Evolutionary conservation across 2,888 invertebrate genomes (phyloP).

Genomic region (Andrena minutula): DNA sequence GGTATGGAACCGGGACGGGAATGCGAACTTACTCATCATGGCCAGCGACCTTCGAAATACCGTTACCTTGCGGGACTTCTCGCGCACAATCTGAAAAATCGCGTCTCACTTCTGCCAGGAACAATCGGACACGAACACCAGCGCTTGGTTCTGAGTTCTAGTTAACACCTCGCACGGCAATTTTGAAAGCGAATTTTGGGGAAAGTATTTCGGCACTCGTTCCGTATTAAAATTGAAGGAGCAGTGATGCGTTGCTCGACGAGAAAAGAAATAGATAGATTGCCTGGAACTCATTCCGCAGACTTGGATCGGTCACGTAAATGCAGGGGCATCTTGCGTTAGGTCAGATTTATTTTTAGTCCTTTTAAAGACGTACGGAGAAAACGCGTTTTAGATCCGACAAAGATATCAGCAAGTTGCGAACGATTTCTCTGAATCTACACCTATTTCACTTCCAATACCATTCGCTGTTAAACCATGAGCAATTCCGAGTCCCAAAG

Average conservation of each 20-base stretch:
- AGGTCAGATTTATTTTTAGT: slow-evolving; percentile 62
- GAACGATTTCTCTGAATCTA: background rate
- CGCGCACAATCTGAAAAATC: slow-evolving; percentile 38
- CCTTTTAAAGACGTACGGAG: slow-evolving; percentile 28
- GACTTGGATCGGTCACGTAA: background rate
- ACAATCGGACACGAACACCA: background rate
- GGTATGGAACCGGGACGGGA: slow-evolving; percentile 34
- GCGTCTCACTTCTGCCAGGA: slow-evolving; percentile 8
- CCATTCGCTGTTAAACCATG: background rate
- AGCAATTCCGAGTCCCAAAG: background rate
- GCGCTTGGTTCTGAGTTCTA: background rate
- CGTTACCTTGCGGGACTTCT: slow-evolving; percentile 69
- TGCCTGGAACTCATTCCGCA: background rate
- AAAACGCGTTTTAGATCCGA: slow-evolving; percentile 24
- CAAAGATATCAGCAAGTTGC: background rate
- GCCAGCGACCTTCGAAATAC: slow-evolving; percentile 62
- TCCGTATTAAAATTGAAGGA: background rate
- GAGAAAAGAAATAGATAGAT: background rate
- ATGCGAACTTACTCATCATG: slow-evolving; percentile 54
- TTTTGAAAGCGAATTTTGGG: background rate
- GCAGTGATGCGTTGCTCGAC: background rate
- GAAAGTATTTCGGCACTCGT: background rate
- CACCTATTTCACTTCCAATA: background rate
- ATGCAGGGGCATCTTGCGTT: slow-evolving; percentile 31
- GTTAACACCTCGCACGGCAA: background rate